Percentiles rank a stretch among this genome's conserved stretches.
phyloP scores from a whole-genome alignment of 2,888 invertebrate species.

The Trissoscelio sp. region DNA sequence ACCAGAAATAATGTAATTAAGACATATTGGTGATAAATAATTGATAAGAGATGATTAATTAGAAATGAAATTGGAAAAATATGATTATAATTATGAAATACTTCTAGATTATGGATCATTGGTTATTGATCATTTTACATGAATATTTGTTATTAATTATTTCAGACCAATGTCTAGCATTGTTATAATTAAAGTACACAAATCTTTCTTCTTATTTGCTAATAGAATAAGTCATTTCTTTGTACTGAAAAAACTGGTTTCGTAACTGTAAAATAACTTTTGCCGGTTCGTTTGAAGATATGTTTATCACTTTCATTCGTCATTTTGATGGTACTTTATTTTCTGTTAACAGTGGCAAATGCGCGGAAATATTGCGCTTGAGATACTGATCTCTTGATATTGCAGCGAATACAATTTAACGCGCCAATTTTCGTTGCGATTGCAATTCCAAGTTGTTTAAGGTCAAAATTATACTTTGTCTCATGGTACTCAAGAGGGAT shows the following conservation, averaged over 20 bases:
- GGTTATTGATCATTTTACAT: too few relatives aligned
- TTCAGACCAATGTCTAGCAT: too few relatives aligned
- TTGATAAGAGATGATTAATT: too few relatives aligned
- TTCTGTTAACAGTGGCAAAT: neutral
- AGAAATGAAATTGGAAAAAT: too few relatives aligned
- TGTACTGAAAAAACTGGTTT: neutral
- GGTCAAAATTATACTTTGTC: conserved; percentile 9
- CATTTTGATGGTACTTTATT: neutral
- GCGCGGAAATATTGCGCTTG: neutral
- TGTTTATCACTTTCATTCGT: neutral
- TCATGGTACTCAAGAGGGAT: conserved; percentile 10
- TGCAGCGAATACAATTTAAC: too few relatives aligned
- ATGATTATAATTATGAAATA: too few relatives aligned
- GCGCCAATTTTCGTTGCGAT: neutral
- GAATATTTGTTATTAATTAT: too few relatives aligned
- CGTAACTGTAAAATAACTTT: conserved; percentile 4
- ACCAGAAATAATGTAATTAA: too few relatives aligned
- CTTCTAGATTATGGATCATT: too few relatives aligned
- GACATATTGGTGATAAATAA: too few relatives aligned
- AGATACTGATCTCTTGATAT: neutral
- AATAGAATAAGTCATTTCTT: neutral
- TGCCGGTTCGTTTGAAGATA: neutral
- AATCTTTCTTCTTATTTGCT: too few relatives aligned
- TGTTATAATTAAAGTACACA: too few relatives aligned
- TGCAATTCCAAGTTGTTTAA: neutral